phyloP scores from a whole-genome alignment of 2,797 vertebrate genomes.

The Gymnodraco acuticeps region DNA sequence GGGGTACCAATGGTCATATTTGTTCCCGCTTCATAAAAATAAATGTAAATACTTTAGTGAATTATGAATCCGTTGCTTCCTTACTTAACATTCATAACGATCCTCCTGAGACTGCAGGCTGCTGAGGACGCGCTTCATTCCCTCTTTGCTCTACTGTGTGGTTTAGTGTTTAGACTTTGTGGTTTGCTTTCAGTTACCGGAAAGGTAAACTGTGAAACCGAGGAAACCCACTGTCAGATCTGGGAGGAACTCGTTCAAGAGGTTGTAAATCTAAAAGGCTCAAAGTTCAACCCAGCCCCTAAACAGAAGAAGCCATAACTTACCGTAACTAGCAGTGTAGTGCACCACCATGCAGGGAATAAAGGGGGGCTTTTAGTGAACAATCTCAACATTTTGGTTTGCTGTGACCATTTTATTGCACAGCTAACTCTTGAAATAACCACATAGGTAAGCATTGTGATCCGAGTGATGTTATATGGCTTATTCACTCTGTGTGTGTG shows the following conservation, averaged over 20 bases:
- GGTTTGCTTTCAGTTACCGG: slow-evolving; percentile 1
- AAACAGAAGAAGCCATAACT: background rate
- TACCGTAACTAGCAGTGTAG: slow-evolving; percentile 17
- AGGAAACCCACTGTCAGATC: background rate
- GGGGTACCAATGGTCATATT: slow-evolving; percentile 20
- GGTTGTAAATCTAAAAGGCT: slow-evolving; percentile 26
- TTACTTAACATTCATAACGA: background rate
- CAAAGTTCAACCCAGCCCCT: slow-evolving; percentile 33
- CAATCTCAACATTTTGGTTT: background rate
- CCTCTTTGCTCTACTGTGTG: too few species aligned
- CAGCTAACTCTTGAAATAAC: too few species aligned
- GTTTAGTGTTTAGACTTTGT: background rate
- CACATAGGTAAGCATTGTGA: background rate
- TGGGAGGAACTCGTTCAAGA: slow-evolving; percentile 3
- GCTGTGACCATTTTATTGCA: too few species aligned
- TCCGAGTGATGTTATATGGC: background rate
- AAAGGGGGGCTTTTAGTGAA: background rate
- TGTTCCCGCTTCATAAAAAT: background rate
- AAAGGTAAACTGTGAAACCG: slow-evolving; percentile 8
- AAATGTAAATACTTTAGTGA: background rate
- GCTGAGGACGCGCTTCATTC: background rate
- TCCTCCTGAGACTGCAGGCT: background rate
- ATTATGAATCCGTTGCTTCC: slow-evolving; percentile 25
- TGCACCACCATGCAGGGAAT: background rate
- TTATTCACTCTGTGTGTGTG: background rate